Evolutionary conservation across 2,888 invertebrate genomes (phyloP).

Genomic region (Odontothrips loti): DNA sequence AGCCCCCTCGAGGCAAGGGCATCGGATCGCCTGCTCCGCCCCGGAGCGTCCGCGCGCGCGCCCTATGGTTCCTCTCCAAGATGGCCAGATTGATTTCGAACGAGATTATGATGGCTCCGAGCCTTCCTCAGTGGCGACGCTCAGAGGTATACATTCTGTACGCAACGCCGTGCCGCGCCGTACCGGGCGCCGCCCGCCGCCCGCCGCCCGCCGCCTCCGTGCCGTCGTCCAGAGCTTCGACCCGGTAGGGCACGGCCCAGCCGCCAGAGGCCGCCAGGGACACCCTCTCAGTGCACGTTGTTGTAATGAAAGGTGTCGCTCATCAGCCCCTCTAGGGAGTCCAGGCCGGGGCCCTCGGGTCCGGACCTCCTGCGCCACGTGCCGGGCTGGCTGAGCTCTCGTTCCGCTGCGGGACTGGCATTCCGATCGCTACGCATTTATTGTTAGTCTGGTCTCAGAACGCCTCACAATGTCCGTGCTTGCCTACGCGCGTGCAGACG

Average conservation of each 20-base stretch:
- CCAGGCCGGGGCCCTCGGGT: neutral
- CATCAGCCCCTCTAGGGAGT: no score
- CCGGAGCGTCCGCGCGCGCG: neutral
- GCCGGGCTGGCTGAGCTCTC: neutral
- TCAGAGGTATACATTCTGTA: neutral
- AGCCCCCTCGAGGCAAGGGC: neutral
- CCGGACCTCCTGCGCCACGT: neutral
- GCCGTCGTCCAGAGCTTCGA: no score
- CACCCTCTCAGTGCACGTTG: neutral
- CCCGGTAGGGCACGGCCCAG: no score
- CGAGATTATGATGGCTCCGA: constrained; percentile 19
- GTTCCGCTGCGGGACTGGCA: neutral
- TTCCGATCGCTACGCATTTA: neutral
- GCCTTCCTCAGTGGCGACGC: constrained; percentile 12
- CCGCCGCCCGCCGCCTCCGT: neutral
- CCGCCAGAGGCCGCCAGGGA: no score
- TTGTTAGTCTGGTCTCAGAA: neutral
- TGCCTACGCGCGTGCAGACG: no score
- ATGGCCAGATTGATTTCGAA: constrained; percentile 22
- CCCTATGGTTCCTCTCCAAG: constrained; percentile 10
- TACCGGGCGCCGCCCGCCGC: neutral
- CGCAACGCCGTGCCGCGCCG: neutral
- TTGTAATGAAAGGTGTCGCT: neutral
- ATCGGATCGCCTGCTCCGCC: neutral
- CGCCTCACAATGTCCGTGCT: no score